phyloP scores from a whole-genome alignment of 2,888 invertebrate species.

The Orthosia gothica region DNA sequence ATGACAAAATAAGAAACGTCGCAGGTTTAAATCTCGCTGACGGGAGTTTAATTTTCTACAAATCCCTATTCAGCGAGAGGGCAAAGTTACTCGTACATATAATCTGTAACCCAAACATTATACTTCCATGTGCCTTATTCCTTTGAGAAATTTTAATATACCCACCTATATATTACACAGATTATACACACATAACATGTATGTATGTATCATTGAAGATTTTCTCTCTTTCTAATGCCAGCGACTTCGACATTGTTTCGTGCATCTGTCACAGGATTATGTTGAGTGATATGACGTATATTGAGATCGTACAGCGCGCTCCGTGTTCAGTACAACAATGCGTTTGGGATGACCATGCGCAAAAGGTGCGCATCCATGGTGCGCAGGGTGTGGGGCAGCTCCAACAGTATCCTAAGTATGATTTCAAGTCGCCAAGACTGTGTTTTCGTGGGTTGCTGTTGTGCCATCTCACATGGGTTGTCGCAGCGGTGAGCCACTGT shows the following conservation, averaged over 20 bases:
- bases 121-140: neutral
- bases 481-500: no score
- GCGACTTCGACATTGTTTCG: neutral
- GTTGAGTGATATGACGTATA: neutral
- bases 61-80: constrained; percentile 33
- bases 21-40: constrained; percentile 47
- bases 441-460: no score
- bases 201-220: neutral
- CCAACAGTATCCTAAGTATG: no score
- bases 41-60: constrained; percentile 51
- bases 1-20: constrained; percentile 38
- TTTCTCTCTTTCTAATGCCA: neutral
- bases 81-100: constrained; percentile 29
- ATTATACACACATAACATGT: neutral
- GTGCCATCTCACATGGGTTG: no score
- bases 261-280: neutral
- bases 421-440: no score
- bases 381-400: no score
- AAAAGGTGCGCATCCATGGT: no score
- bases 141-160: constrained; percentile 22
- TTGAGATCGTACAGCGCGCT: no score
- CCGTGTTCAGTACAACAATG: no score
- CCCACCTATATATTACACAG: neutral
- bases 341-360: no score
- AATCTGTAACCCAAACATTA: constrained; percentile 46